Evolutionary conservation across 2,797 vertebrate genomes (phyloP), one percentile per base, ranked within the genome.

Genomic region (Periparus ater): DNA sequence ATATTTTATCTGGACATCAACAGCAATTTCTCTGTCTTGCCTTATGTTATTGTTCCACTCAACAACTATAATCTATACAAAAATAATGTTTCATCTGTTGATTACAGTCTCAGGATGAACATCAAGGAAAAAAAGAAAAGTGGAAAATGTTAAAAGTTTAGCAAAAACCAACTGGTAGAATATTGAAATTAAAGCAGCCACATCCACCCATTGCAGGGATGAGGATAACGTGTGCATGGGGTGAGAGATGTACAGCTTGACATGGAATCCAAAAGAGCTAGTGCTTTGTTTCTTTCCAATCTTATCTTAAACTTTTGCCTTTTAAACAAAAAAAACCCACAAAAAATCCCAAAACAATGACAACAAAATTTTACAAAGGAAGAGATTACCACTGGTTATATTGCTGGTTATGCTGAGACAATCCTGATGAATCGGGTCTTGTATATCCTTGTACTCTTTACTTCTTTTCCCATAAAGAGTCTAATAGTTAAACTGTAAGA

Each of bases 311-410:
- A 68, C 10, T 21, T 55, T 17, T n/a, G 6, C 13, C 9, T 19
- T 17, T 36, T 9, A 44, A 57, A 25, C 7, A 44, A 38, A 44
- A 54, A 29, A 34, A 53, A 3, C 5, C 8, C 42, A 9, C 5
- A 38, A 38, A 21, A 17, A 10, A 0, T 1, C 2, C 32, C 22
- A 29, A 9, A 48, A 15, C 7, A 27, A 47, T 4, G 20, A 30
- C 7, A 29, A 22, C 8, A 27, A 7, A 22, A 36, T 25, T 79
- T 48, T 66, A n/a, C 10, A 53, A 79, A 85, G 14, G 32, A 75
- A 17, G 3, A 58, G 85, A 20, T 36, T 72, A 25, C 5, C 23
- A 29, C 55, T 48, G 30, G 14, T 66, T 58, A 29, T 9, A 26
- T 40, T 57, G 11, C 8, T 63, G 38, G 26, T 51, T 44, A 9